Evolutionary conservation across 2,888 invertebrate genomes (phyloP).

Genomic region (Stictocephala bisonia): DNA sequence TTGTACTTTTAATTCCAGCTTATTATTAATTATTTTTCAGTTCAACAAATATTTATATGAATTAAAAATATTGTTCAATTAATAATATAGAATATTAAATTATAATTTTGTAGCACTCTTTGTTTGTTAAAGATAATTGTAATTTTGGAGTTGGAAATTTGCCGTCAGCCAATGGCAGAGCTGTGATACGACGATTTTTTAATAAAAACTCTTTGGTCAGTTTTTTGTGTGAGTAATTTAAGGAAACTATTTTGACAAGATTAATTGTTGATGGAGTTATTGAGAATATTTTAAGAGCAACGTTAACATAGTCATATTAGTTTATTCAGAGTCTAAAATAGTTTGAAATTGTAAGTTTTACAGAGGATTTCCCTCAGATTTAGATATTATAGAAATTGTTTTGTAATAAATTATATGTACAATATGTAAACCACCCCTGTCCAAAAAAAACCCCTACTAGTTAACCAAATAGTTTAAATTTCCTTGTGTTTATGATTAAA

Average conservation of each 20-base stretch:
- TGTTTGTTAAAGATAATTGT: constrained; percentile 24
- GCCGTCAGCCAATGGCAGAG: background rate
- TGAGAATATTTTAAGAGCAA: constrained; percentile 36
- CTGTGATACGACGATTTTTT: constrained; percentile 38
- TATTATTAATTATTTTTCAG: too few relatives aligned
- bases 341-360: constrained; percentile 28
- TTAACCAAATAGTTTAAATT: constrained; percentile 27
- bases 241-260: constrained; percentile 23
- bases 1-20: too few relatives aligned
- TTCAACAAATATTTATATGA: too few relatives aligned
- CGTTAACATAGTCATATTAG: constrained; percentile 39
- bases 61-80: too few relatives aligned
- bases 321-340: constrained; percentile 41
- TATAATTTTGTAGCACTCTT: constrained; percentile 30
- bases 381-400: constrained; percentile 17
- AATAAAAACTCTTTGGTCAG: constrained; percentile 2
- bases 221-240: constrained; percentile 3
- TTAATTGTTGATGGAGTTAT: constrained; percentile 25
- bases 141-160: constrained; percentile 5
- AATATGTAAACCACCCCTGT: constrained; percentile 14
- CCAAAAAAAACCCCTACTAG: constrained; percentile 1
- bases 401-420: constrained; percentile 11
- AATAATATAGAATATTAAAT: too few relatives aligned
- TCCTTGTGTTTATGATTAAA: constrained; percentile 5
- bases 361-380: constrained; percentile 7